Conservation (phyloP, 2,888 invertebrate species). For the Balanococcus diminutus region DNA sequence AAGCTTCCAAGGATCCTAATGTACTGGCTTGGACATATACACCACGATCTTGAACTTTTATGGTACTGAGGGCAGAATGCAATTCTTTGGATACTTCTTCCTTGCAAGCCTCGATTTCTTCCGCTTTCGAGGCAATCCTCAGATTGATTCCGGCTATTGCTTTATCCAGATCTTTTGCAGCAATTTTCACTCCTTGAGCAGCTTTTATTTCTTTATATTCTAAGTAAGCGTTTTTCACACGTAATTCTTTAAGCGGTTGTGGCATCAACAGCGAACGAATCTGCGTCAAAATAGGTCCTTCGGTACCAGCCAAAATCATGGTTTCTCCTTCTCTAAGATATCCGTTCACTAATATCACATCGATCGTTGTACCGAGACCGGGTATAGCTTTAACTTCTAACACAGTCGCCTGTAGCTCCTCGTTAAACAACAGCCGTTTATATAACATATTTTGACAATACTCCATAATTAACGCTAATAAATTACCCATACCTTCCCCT, state of each 20-base stretch:
- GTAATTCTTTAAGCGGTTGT: conserved; percentile 93
- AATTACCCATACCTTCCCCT: conserved; percentile 98
- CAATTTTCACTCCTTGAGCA: conserved; percentile 98
- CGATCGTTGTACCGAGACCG: conserved; percentile 97
- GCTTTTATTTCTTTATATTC: conserved; percentile 94
- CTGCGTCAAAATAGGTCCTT: conserved; percentile 97
- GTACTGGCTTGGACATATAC: conserved; percentile 99
- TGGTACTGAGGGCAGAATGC: conserved; percentile 86
- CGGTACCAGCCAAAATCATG: conserved; percentile 93
- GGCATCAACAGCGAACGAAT: conserved; percentile 97
- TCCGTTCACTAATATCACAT: conserved; percentile 97
- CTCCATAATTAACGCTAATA: conserved; percentile 90
- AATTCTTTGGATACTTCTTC: conserved; percentile 89
- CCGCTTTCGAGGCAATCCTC: conserved; percentile 87
- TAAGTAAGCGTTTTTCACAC: conserved; percentile 80
- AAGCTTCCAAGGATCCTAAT: conserved; percentile 96
- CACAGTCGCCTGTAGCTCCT: conserved; percentile 78
- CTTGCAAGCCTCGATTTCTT: conserved; percentile 86
- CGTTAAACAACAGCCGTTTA: conserved; percentile 87
- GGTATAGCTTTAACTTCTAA: conserved; percentile 89
- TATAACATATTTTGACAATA: conserved; percentile 88
- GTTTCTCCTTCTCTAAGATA: conserved; percentile 91
- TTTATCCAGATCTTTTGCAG: conserved; percentile 97
- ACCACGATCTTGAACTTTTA: conserved; percentile 88
- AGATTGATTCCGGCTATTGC: conserved; percentile 95